Evolutionary conservation across 1,140 invertebrate species (phyloP).

Genomic region (Rhizoglyphus robini): DNA sequence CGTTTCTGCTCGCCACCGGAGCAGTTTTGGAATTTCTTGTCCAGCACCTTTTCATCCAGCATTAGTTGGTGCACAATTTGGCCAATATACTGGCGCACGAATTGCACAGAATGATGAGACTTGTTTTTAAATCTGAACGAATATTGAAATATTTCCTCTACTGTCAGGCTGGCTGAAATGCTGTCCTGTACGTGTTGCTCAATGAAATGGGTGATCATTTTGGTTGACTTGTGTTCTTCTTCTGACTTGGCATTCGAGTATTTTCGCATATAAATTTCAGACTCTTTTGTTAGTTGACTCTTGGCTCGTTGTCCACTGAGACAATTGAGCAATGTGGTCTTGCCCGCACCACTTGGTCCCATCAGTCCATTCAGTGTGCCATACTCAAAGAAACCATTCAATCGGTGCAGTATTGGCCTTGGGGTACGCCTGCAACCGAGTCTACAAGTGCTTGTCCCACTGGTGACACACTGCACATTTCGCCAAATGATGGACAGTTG

Average conservation of each 20-base stretch:
- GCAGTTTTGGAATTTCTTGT: not conserved
- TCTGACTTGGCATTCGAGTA: not conserved
- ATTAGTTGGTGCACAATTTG: not conserved
- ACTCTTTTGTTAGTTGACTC: not conserved
- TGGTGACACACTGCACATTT: too few species aligned
- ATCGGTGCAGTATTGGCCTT: not conserved
- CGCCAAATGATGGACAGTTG: too few species aligned
- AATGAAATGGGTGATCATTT: not conserved
- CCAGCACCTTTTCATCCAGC: constrained; percentile 45
- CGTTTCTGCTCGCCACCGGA: constrained; percentile 1
- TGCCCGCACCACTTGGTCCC: constrained; percentile 13
- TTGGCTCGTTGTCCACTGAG: not conserved
- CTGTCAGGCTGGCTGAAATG: constrained; percentile 4
- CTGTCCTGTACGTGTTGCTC: constrained; percentile 14
- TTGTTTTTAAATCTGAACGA: constrained; percentile 67
- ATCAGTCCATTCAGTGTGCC: not conserved
- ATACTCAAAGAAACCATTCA: not conserved
- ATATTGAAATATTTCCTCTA: constrained; percentile 64
- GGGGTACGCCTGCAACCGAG: too few species aligned
- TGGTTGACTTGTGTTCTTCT: too few species aligned
- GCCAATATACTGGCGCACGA: not conserved
- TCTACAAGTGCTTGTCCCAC: too few species aligned
- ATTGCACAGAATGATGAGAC: not conserved
- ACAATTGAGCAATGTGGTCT: constrained; percentile 18
- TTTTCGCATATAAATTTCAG: constrained; percentile 1